Evolutionary conservation across 2,113 vertebrate species (phyloP).

Genomic region (Callospermophilus lateralis): DNA sequence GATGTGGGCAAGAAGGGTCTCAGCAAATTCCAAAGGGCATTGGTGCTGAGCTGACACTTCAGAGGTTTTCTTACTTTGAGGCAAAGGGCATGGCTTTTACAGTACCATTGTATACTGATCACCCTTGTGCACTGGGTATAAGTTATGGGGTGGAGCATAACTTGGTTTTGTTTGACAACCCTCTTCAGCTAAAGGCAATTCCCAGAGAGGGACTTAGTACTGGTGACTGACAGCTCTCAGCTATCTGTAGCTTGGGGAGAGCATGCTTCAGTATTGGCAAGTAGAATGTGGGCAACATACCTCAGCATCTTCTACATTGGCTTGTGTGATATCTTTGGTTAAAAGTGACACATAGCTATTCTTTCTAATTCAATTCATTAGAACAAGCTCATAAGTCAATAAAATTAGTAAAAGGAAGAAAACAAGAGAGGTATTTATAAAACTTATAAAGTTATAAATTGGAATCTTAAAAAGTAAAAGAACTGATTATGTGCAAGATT

Average conservation of each 20-base stretch:
- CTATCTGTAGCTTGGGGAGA: not conserved
- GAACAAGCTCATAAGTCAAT: not conserved
- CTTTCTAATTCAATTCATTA: not conserved
- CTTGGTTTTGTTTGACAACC: not conserved
- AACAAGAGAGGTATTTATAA: not conserved
- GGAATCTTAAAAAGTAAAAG: not conserved
- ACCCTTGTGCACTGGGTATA: fast-evolving
- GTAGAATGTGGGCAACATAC: no score
- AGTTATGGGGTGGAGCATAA: not conserved
- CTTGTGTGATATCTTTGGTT: not conserved
- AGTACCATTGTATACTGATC: not conserved
- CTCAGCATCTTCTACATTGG: not conserved
- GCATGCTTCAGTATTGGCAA: not conserved
- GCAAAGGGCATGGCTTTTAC: not conserved
- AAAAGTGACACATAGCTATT: not conserved
- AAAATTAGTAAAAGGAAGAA: not conserved
- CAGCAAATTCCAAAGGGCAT: not conserved
- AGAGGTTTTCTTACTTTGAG: not conserved
- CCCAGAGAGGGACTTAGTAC: not conserved
- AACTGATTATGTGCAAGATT: not conserved
- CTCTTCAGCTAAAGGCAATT: not conserved
- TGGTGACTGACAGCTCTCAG: not conserved
- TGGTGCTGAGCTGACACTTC: not conserved
- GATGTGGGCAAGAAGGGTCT: not conserved
- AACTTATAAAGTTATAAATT: not conserved